These are phyloP conservation scores for Polymixis flavicincta DNA, from an alignment of 2,888 invertebrate genomes.

Conservation along the genomic window DNA sequence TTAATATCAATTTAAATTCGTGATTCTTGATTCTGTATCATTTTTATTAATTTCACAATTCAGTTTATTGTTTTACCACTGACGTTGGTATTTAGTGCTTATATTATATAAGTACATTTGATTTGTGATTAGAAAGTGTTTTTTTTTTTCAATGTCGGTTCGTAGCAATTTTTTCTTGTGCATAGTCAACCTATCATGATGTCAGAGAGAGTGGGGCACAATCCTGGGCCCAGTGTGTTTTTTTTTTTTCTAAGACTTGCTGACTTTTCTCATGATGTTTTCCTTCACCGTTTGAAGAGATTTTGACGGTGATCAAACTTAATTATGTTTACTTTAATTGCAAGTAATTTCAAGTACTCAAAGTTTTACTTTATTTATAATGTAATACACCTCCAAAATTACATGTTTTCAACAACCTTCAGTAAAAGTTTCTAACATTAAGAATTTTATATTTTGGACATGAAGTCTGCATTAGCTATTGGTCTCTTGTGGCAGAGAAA, in stretches of 20 bases:
- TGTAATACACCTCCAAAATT: not conserved
- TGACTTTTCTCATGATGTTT: too few relatives aligned
- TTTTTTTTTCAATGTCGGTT: not conserved
- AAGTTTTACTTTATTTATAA: not conserved
- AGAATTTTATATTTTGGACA: constrained; percentile 60
- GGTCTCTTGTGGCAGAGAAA: constrained; percentile 61
- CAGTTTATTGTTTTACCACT: not conserved
- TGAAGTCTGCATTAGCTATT: constrained; percentile 62
- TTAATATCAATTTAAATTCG: not conserved
- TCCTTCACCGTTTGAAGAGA: too few relatives aligned
- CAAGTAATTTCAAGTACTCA: not conserved
- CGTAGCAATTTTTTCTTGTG: too few relatives aligned
- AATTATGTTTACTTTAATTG: not conserved
- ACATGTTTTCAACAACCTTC: constrained; percentile 11
- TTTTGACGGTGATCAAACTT: too few relatives aligned
- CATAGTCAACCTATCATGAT: too few relatives aligned
- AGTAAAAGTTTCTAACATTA: constrained; percentile 51
- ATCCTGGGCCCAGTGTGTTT: too few relatives aligned
- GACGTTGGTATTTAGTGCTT: not conserved
- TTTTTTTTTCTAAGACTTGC: too few relatives aligned
- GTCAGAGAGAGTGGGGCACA: too few relatives aligned
- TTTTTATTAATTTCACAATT: not conserved
- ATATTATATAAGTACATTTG: not conserved
- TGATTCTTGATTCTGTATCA: not conserved
- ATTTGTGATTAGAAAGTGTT: not conserved